A percentile compares a stretch with the other conserved stretches of the same genome.
These are phyloP conservation scores for Egretta garzetta DNA, from an alignment of 2,113 vertebrate genomes.

Conservation along the genomic window DNA sequence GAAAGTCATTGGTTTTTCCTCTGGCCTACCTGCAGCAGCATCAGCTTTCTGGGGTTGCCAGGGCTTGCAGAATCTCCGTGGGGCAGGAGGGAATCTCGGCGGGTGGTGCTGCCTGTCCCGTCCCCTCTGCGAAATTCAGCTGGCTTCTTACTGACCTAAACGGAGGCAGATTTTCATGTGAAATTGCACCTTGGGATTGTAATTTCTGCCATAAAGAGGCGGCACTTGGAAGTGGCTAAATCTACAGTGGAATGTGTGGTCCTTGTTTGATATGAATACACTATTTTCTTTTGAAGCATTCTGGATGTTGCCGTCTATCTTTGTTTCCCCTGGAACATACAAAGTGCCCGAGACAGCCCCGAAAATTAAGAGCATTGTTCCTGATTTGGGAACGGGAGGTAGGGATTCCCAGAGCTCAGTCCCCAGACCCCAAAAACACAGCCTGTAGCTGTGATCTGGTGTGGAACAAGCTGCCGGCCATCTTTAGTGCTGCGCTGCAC, in stretches of 20 bases:
- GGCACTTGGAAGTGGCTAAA: background rate
- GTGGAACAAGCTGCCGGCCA: background rate
- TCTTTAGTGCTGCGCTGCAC: fast-evolving
- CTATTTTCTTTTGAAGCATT: background rate
- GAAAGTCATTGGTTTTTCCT: background rate
- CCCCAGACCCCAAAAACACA: background rate
- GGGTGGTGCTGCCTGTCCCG: background rate
- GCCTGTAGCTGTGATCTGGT: background rate
- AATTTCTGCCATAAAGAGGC: background rate
- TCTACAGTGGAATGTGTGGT: background rate
- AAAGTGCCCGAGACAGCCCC: background rate
- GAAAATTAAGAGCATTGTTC: background rate
- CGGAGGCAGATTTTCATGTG: background rate
- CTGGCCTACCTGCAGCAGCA: background rate
- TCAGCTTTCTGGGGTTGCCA: background rate
- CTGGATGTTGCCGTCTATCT: background rate
- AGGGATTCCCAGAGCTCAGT: background rate
- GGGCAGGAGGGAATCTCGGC: background rate
- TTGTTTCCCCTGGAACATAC: background rate
- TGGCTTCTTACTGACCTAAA: background rate
- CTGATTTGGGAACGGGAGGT: background rate
- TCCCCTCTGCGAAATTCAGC: background rate
- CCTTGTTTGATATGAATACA: background rate
- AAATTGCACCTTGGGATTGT: background rate
- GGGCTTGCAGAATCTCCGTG: background rate